These are phyloP conservation scores for Ochotona princeps DNA, from an alignment of 2,113 vertebrate genomes.

Conservation along the genomic window DNA sequence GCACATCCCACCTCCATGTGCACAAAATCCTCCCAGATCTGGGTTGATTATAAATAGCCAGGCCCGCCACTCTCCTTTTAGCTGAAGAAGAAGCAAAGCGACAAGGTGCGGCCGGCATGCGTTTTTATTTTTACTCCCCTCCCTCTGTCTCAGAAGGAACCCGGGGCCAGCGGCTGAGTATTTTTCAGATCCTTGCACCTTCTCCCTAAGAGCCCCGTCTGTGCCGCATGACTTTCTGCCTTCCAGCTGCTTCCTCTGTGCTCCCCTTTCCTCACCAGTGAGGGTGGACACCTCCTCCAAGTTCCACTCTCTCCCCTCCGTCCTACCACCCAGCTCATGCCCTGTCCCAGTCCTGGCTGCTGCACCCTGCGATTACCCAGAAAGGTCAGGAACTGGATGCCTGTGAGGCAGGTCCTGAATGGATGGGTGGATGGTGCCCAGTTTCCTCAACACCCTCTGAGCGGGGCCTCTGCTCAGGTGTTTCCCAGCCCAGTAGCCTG, in stretches of 20 bases:
- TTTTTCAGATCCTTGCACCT: neutral
- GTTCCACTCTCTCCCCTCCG: neutral
- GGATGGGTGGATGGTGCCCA: neutral
- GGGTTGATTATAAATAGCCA: constrained; percentile 87
- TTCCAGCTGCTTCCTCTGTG: neutral
- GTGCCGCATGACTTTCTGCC: neutral
- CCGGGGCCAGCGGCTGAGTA: neutral
- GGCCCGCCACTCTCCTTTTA: constrained; percentile 80
- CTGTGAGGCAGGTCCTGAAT: neutral
- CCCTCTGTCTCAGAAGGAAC: constrained; percentile 70
- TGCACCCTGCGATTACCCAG: neutral
- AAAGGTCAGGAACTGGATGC: neutral
- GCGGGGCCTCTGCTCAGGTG: neutral
- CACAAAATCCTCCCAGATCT: constrained; percentile 80
- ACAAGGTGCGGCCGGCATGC: constrained; percentile 68
- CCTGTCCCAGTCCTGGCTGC: neutral
- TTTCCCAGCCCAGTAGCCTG: neutral
- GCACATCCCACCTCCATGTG: constrained; percentile 57
- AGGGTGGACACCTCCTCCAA: neutral
- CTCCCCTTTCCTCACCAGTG: neutral
- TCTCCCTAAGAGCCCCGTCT: neutral
- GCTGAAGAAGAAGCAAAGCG: constrained; percentile 79
- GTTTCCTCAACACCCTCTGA: neutral
- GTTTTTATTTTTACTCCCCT: constrained; percentile 83
- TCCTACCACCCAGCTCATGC: neutral